Base-by-base conservation (phyloP, 2,888 invertebrate species). In the Apotomis capreana region DNA sequence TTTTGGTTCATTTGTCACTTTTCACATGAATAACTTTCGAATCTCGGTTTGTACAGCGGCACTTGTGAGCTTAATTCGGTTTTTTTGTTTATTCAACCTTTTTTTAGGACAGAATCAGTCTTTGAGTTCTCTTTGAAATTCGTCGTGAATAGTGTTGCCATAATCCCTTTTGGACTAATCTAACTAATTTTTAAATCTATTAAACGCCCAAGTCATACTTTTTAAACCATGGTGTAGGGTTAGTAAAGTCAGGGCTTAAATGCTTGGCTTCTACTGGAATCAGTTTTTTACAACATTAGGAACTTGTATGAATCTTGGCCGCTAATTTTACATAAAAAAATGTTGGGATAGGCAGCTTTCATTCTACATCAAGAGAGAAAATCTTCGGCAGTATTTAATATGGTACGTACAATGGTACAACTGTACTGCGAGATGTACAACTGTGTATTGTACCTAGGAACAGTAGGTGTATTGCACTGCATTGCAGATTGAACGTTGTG, bases 1-100 rank as follows among this genome's bases (percentile, higher is more conserved):
- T 90, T 91, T 90, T 85, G 89, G 87, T 91, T 88, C 87, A 89
- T 89, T 92, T 91, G 89, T 87, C 85, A 86, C 83, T 84, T 87
- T 89, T 81, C 83, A 84, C 83, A 80, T 84, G 84, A 85, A 87
- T 87, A 82, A 86, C 82, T 84, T 77, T 68, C 54, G 68, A 63
- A 72, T 72, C 72, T 72, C 68, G 63, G 74, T 75, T 75, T 76
- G 72, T 70, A 44, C 75, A 75, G 74, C 69, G 59, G 69, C 60
- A 72, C 64, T 69, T 73, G 60, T 61, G 73, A 59, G 57, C 44
- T 59, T 65, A 40, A 73, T 69, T 69, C 57, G 49, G 63, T 64
- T 68, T 73, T 72, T 73, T 52, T 69, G 49, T 60, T 59, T 68
- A 4, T 61, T 12, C 13, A 49, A 5, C 15, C n/a, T 40, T 37